Percentiles rank a stretch among this genome's conserved stretches.
Evolutionary conservation across 2,797 vertebrate species (phyloP).

Genomic region (Takifugu ocellatus): DNA sequence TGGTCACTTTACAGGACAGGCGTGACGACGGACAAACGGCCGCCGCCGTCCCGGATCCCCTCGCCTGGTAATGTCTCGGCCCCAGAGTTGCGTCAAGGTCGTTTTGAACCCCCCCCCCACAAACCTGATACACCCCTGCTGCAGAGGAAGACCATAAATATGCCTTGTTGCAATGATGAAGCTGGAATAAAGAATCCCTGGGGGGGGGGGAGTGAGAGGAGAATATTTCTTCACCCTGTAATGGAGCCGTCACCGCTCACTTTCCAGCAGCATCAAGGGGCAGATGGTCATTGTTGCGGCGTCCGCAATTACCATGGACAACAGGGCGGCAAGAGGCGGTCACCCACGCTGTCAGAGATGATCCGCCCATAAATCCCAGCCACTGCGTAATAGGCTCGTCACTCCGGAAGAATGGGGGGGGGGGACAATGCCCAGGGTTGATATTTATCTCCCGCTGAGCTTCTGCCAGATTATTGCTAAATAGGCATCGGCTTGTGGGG

Average conservation of each 20-base stretch:
- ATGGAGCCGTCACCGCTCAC: constrained; percentile 72
- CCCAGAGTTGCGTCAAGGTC: constrained; percentile 57
- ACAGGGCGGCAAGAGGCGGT: constrained; percentile 59
- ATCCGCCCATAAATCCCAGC: constrained; percentile 73
- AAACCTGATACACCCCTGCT: constrained; percentile 42
- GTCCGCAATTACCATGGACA: constrained; percentile 73
- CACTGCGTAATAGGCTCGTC: constrained; percentile 72
- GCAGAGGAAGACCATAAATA: constrained; percentile 59
- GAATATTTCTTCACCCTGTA: constrained; percentile 61
- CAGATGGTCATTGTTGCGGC: constrained; percentile 45
- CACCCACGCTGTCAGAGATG: constrained; percentile 71
- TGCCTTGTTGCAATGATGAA: constrained; percentile 24
- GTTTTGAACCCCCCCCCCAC: constrained; percentile 47
- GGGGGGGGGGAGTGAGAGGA: constrained; percentile 28
- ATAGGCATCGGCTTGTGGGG: constrained; percentile 65
- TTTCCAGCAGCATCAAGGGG: constrained; percentile 54
- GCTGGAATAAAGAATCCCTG: constrained; percentile 49
- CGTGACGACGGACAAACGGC: constrained; percentile 39
- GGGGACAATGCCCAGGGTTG: constrained; percentile 60
- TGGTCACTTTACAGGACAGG: constrained; percentile 26
- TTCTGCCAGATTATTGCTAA: constrained; percentile 71
- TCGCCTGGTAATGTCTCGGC: constrained; percentile 12
- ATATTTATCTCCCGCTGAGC: constrained; percentile 66
- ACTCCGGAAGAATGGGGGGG: constrained; percentile 62
- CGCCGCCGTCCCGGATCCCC: constrained; percentile 38